A percentile compares a stretch with the other conserved stretches of the same genome.
Evolutionary conservation across 2,113 vertebrate genomes (phyloP).

Genomic region (Limanda limanda): DNA sequence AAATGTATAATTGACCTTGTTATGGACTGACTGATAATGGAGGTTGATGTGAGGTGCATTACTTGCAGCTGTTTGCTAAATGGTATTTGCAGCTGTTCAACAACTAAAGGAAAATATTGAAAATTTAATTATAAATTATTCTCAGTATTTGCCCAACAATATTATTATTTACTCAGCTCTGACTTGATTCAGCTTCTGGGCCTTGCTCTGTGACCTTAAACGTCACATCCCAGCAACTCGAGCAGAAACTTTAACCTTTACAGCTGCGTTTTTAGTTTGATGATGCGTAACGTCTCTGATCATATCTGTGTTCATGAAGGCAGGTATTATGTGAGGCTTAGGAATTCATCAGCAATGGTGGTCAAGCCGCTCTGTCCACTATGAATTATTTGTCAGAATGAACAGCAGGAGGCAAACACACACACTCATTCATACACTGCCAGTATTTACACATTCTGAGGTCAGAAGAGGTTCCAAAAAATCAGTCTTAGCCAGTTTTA

Average conservation of each 20-base stretch:
- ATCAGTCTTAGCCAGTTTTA: constrained; percentile 30
- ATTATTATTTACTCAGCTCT: constrained; percentile 1
- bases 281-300: constrained; percentile 4
- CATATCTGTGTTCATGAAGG: constrained; percentile 5
- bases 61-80: not conserved
- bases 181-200: constrained; percentile 12
- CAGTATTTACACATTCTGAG: constrained; percentile 4
- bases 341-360: not conserved
- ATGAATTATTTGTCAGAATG: not conserved
- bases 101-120: not conserved
- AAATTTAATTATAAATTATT: constrained; percentile 33
- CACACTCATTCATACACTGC: not conserved
- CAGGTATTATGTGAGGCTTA: not conserved
- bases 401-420: constrained; percentile 4
- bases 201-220: constrained; percentile 24
- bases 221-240: constrained; percentile 5
- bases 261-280: constrained; percentile 7
- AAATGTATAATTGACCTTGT: not conserved
- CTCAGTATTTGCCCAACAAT: constrained; percentile 15
- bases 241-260: constrained; percentile 30
- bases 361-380: not conserved
- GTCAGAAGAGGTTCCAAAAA: constrained; percentile 26
- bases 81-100: no score
- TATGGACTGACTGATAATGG: not conserved
- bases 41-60: not conserved